These are phyloP conservation scores for Nannobrachium achirus DNA, from an alignment of 2,113 vertebrate species.

Conservation along the genomic window DNA sequence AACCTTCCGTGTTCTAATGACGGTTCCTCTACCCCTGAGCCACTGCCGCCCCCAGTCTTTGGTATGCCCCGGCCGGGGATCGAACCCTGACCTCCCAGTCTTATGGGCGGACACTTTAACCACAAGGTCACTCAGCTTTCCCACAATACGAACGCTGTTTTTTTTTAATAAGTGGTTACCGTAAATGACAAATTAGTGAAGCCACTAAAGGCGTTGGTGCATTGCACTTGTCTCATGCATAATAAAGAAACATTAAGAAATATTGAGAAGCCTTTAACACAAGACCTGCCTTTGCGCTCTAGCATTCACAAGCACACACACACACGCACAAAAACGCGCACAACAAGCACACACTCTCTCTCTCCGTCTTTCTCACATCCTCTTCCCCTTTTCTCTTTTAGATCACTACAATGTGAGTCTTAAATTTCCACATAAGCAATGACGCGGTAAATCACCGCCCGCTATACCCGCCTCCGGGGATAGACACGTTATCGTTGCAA, in stretches of 20 bases:
- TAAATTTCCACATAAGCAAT: neutral
- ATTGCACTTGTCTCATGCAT: neutral
- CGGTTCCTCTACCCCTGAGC: too few relatives aligned
- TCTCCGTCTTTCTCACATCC: slow-evolving; percentile 52
- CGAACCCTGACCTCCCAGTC: too few relatives aligned
- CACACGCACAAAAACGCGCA: slow-evolving; percentile 20
- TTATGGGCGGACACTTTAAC: too few relatives aligned
- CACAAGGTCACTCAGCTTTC: too few relatives aligned
- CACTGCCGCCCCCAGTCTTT: too few relatives aligned
- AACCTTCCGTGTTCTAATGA: too few relatives aligned
- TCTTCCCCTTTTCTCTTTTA: slow-evolving; percentile 26
- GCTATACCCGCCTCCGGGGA: too few relatives aligned
- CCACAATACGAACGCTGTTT: too few relatives aligned
- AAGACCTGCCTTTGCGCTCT: neutral
- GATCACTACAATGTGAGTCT: neutral
- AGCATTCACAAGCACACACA: neutral
- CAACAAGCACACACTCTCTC: slow-evolving; percentile 21
- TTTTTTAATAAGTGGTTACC: neutral
- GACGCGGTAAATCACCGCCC: neutral
- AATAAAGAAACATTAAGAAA: neutral
- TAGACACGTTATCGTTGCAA: too few relatives aligned
- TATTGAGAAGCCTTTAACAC: neutral
- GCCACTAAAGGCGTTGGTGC: neutral
- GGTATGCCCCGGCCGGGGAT: too few relatives aligned
- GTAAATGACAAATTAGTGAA: neutral